Evolutionary conservation across 2,888 invertebrate species (phyloP).

Genomic region (Dinocampus coccinellae): DNA sequence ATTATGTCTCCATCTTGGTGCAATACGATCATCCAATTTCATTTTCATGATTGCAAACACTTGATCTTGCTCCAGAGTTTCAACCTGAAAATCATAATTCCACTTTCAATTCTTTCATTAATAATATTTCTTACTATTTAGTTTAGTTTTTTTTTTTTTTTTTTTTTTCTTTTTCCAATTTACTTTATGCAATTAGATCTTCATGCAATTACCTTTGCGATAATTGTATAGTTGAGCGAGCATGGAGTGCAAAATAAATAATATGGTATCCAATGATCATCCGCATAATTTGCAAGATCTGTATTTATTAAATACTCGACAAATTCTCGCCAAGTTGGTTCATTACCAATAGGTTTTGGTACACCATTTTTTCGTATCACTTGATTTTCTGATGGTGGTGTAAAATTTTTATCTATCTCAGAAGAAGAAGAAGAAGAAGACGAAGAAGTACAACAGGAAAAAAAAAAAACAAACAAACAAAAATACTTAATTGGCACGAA

Average conservation of each 20-base stretch:
- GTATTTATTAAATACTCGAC: conserved; percentile 69
- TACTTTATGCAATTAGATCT: background rate
- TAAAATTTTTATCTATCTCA: conserved; percentile 44
- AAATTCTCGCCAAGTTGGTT: conserved; percentile 73
- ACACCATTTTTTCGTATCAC: conserved; percentile 46
- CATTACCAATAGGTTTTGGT: conserved; percentile 61
- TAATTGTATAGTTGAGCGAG: conserved; percentile 71
- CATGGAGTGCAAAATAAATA: conserved; percentile 74
- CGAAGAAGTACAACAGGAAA: too few species aligned
- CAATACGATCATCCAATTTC: conserved; percentile 57
- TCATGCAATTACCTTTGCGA: conserved; percentile 69
- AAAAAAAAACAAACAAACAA: conserved; percentile 31
- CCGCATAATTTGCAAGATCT: conserved; percentile 68
- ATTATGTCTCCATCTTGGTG: conserved; percentile 65
- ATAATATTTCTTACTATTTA: background rate
- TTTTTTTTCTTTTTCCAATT: background rate
- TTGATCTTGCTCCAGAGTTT: conserved; percentile 72
- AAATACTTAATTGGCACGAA: conserved; percentile 11
- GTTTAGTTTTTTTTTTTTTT: background rate
- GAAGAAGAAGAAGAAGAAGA: too few species aligned
- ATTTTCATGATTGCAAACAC: conserved; percentile 66
- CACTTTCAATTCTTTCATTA: background rate
- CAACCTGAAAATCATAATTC: conserved; percentile 61
- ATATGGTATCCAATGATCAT: conserved; percentile 75
- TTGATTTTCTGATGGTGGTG: conserved; percentile 47